Evolutionary conservation across 1,140 invertebrate species (phyloP).

Genomic region (Artemia franciscana): DNA sequence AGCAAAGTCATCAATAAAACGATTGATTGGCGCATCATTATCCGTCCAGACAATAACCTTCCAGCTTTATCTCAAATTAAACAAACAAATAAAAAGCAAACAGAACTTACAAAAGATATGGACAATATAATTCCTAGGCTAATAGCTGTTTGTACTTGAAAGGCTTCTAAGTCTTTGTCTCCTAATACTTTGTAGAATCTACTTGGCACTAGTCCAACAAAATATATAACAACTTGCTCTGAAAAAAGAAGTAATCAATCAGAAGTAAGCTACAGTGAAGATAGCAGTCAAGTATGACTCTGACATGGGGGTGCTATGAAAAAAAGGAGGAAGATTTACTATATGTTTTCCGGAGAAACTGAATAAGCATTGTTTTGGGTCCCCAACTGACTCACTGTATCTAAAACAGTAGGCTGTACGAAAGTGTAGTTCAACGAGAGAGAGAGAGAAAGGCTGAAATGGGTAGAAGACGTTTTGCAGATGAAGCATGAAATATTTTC

Average conservation of each 20-base stretch:
- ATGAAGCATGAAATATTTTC: no score
- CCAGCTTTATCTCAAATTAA: no score
- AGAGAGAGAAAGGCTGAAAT: no score
- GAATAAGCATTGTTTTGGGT: no score
- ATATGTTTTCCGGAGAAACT: not conserved
- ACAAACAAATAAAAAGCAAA: slow-evolving; percentile 4
- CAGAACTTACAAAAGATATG: slow-evolving; percentile 24
- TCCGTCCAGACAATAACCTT: no score
- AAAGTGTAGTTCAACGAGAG: no score
- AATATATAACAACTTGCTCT: slow-evolving; percentile 27
- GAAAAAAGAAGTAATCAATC: slow-evolving; percentile 12
- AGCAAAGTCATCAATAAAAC: no score
- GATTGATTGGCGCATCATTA: no score
- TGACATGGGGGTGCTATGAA: not conserved
- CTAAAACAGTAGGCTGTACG: no score
- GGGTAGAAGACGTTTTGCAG: no score
- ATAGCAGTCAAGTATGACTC: not conserved
- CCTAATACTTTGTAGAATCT: slow-evolving; percentile 27
- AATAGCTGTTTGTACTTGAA: slow-evolving; percentile 19
- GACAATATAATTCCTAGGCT: slow-evolving; percentile 23
- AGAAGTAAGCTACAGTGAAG: not conserved
- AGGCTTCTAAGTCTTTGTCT: slow-evolving; percentile 23
- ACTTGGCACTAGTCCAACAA: slow-evolving; percentile 27
- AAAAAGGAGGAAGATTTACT: not conserved
- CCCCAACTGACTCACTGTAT: no score